phyloP scores from a whole-genome alignment of 2,888 invertebrate species.

The Thyatira batis region DNA sequence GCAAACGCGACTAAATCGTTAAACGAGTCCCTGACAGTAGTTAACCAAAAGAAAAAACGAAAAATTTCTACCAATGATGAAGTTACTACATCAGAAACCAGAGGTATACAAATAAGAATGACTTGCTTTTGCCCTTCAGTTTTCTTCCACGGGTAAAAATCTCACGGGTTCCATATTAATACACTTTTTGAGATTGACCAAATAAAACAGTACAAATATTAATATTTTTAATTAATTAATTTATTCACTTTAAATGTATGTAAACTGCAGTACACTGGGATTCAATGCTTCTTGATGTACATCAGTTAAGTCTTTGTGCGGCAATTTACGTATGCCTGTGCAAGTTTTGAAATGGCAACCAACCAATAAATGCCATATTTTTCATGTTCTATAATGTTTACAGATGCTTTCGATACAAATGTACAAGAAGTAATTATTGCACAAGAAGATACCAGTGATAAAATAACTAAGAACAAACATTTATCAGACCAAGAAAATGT shows the following conservation, averaged over 20 bases:
- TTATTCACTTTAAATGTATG: neutral
- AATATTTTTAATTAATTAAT: too few relatives aligned
- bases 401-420: neutral
- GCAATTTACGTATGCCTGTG: too few relatives aligned
- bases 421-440: neutral
- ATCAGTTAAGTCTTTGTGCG: too few relatives aligned
- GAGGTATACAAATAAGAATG: slow-evolving; percentile 18
- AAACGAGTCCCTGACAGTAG: neutral
- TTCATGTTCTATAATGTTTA: too few relatives aligned
- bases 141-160: neutral
- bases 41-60: slow-evolving; percentile 33
- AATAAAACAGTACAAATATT: too few relatives aligned
- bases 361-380: too few relatives aligned
- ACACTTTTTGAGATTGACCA: too few relatives aligned
- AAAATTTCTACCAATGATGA: slow-evolving; percentile 38
- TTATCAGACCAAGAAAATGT: neutral
- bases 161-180: too few relatives aligned
- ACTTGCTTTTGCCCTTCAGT: too few relatives aligned
- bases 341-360: too few relatives aligned
- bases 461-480: neutral
- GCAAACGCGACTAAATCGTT: neutral
- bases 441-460: neutral
- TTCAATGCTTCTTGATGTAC: too few relatives aligned
- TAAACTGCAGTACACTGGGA: too few relatives aligned
- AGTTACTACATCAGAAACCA: slow-evolving; percentile 7